Conservation (phyloP, 2,113 vertebrate genomes). For the Cyanoderma ruficeps region DNA sequence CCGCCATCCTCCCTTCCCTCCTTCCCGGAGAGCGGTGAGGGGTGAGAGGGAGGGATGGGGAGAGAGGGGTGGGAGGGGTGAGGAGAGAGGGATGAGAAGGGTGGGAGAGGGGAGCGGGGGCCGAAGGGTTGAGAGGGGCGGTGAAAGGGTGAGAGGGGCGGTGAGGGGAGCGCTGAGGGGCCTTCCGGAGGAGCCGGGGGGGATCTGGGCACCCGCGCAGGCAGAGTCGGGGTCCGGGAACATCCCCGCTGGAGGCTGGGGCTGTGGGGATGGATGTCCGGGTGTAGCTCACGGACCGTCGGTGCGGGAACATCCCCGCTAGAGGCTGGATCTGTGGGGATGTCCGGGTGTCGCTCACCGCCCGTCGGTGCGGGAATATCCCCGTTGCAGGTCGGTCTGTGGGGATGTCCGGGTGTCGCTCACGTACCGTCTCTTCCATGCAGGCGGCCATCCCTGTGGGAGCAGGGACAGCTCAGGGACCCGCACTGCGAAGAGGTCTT, state of each 20-base stretch:
- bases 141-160: not conserved
- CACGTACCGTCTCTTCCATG: accelerated
- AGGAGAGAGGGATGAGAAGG: too few species aligned
- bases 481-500: accelerated
- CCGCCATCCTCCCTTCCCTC: too few species aligned
- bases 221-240: not conserved
- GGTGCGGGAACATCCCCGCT: not conserved
- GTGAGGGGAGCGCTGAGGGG: not conserved
- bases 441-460: not conserved
- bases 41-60: not conserved
- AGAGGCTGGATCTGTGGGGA: not conserved
- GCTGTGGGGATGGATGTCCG: too few species aligned
- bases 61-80: too few species aligned
- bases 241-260: too few species aligned
- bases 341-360: not conserved
- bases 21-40: too few species aligned
- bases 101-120: not conserved
- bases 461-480: accelerated
- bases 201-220: too few species aligned
- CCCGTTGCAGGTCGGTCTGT: not conserved
- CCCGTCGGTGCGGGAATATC: not conserved
- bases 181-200: not conserved
- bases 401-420: not conserved
- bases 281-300: too few species aligned
- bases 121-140: too few species aligned